Percentiles rank a stretch among this genome's conserved stretches.
Evolutionary conservation across 2,888 invertebrate genomes (phyloP).

Genomic region (Eumerus sabulonum): DNA sequence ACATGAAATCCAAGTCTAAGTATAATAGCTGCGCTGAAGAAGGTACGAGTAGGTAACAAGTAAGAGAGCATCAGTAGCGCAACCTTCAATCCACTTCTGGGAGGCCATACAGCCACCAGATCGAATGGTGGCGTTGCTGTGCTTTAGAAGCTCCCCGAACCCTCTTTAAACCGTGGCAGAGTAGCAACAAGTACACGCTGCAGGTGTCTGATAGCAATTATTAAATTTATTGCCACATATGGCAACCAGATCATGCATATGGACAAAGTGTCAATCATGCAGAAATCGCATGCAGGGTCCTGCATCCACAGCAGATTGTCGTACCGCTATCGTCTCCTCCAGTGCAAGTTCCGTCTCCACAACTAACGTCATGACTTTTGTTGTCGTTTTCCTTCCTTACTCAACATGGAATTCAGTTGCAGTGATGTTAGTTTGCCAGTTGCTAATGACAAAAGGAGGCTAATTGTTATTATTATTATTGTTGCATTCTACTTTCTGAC

Average conservation of each 20-base stretch:
- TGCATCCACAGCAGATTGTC: constrained; percentile 55
- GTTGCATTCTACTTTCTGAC: constrained; percentile 16
- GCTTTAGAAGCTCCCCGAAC: too few species aligned
- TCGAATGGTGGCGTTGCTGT: constrained; percentile 27
- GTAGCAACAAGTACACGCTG: constrained; percentile 25
- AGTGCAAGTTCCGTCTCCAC: too few species aligned
- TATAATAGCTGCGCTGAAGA: background rate
- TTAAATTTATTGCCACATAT: constrained; percentile 68
- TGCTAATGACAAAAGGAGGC: constrained; percentile 66
- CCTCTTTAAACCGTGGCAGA: too few species aligned
- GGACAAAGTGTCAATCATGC: constrained; percentile 74
- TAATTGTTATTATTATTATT: constrained; percentile 56
- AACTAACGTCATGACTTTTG: too few species aligned
- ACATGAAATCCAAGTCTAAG: constrained; percentile 58
- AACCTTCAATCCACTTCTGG: constrained; percentile 58
- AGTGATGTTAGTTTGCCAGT: constrained; percentile 64
- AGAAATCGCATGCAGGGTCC: constrained; percentile 72
- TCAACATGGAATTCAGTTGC: constrained; percentile 56
- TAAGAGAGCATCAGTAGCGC: constrained; percentile 38
- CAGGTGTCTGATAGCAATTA: constrained; percentile 68
- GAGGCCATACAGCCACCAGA: constrained; percentile 50
- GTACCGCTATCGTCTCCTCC: too few species aligned
- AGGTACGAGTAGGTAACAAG: constrained; percentile 3
- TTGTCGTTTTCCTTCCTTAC: constrained; percentile 48
- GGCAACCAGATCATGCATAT: constrained; percentile 71